A percentile compares a stretch with the other conserved stretches of the same genome.
Conservation (phyloP, 2,113 vertebrate genomes). For the Cariama cristata region DNA sequence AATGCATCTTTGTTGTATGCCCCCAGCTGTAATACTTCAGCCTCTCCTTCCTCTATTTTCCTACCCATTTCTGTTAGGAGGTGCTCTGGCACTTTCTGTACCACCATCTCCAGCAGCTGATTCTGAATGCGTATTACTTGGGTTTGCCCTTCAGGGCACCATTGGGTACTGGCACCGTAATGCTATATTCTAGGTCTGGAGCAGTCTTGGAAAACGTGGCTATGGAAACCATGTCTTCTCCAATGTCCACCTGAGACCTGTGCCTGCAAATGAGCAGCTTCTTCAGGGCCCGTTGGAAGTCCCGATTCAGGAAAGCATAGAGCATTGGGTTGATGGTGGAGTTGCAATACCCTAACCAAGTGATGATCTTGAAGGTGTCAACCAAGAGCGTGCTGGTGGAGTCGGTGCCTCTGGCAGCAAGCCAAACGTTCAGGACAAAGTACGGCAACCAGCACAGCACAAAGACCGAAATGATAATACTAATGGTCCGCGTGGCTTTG, state of each 20-base stretch:
- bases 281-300: constrained; percentile 80
- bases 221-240: constrained; percentile 79
- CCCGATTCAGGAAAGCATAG: constrained; percentile 74
- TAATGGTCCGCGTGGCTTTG: constrained; percentile 76
- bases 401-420: constrained; percentile 76
- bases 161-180: not conserved
- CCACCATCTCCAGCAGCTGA: not conserved
- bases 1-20: not conserved
- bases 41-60: not conserved
- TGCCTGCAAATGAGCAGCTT: constrained; percentile 80
- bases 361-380: constrained; percentile 74
- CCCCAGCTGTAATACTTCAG: not conserved
- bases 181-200: constrained; percentile 62
- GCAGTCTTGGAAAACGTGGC: constrained; percentile 77
- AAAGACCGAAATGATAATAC: constrained; percentile 86
- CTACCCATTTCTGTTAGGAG: not conserved
- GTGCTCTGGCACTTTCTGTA: not conserved
- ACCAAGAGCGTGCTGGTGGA: constrained; percentile 59
- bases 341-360: constrained; percentile 78
- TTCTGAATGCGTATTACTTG: not conserved
- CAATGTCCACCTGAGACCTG: constrained; percentile 71
- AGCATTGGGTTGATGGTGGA: constrained; percentile 79
- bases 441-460: constrained; percentile 91
- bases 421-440: constrained; percentile 85
- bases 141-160: constrained; percentile 36